Base-by-base conservation (phyloP, 2,113 vertebrate species). In the Acrocephalus arundinaceus region DNA sequence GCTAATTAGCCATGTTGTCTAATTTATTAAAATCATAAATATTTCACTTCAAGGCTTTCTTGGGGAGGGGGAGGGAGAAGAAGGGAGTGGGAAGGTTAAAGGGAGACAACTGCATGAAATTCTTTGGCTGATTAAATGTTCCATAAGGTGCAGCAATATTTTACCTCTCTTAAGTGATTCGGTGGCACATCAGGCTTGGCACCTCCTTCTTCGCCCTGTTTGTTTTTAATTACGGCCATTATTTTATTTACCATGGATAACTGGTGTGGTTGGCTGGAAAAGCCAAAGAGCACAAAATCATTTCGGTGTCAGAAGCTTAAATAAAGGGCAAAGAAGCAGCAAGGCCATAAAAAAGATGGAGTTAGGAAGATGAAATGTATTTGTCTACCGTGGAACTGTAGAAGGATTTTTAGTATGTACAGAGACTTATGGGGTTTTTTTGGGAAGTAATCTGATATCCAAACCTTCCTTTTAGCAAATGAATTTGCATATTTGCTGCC, bases 11-110 rank as follows among this genome's bases (percentile, higher is more conserved):
- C 55, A 6, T 94, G 95, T 59, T 94, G 92, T 86, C 89, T 92
- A 80, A 96, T 96, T 97, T 97, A 98, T 97, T 97, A 97, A 97
- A 97, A 96, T 96, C 95, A 97, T 97, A 98, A 98, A 98, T 98
- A 97, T 96, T 95, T 96, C 85, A 84, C 93, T 80, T 68, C 78
- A 91, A 95, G 97, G 37, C 27, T 22, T 31, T 57, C 39, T 10
- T 16, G 4, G 35, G 1, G 27, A 45, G 2, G 23, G 17, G 58
- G 35, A 49, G 75, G 71, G 45, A 71, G 74, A 25, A 21, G 28
- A 65, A 90, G 62, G 48, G 81, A 19, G 67, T 55, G 48, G 62
- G 89, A 80, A 92, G 90, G 95, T 97, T 96, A 87, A 91, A 95
- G 96, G 95, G 96, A 97, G 97, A 95, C 77, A 58, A 95, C 76